Base-by-base conservation (phyloP, 2,888 invertebrate species). In the Drosophila setosimentum region DNA sequence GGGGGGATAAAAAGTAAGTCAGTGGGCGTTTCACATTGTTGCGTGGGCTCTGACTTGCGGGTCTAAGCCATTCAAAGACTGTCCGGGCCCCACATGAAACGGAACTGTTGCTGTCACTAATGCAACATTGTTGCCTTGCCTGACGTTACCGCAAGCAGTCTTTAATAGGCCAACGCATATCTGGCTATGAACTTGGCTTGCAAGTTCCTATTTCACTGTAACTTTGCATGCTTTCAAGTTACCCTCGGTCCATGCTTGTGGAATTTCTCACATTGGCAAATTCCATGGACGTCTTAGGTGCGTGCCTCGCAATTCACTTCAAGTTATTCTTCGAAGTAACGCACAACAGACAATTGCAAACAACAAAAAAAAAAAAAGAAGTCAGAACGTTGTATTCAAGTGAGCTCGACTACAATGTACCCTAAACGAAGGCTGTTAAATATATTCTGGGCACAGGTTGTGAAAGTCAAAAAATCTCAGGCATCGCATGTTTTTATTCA, bases 31-130 rank as follows among this genome's bases (percentile, higher is more conserved):
- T 48, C 51, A 70, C 60, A 70, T 69, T 54, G 60, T 50, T 65
- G 72, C 64, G 73, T 68, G 69, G 64, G 78, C 62, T 45, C 45
- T 24, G 45, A 45, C 16, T 45, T 50, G 40, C 35, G 13, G n/a
- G 49, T 59, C 49, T 48, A 45, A 48, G 63, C 64, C 53, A 33
- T 48, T 54, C 45, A 53, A 65, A 73, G 45, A 62, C 54, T 27
- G 45, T 51, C 45, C 50, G 61, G 72, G 81, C 87, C 79, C 63
- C 69, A 81, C 74, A 79, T 65, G 82, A 75, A 87, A 87, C 89
- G 89, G 89, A 89, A 85, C 84, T 87, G 63, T 49, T 66, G 68
- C 65, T 51, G 65, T 58, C 72, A 83, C 76, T 84, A 84, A 84
- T 84, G 87, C 85, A 76, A 63, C 71, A 69, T 78, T 82, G 85